Evolutionary conservation across 2,888 invertebrate species (phyloP).

Genomic region (Eilema depressum): DNA sequence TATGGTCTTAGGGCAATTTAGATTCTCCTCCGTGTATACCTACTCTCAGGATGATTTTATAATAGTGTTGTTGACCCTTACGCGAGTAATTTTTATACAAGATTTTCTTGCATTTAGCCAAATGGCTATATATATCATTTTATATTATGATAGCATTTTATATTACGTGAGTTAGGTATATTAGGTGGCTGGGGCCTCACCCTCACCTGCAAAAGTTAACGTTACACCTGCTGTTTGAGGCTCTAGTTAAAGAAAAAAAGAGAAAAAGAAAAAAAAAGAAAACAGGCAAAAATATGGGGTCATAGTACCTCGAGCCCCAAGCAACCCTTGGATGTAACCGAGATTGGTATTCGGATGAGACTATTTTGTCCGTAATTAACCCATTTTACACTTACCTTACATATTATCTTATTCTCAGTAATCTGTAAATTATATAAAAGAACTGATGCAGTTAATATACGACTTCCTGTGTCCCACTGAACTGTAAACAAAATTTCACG

Average conservation of each 20-base stretch:
- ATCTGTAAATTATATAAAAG: neutral
- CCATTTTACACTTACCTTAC: neutral
- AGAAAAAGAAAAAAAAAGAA: too few species aligned
- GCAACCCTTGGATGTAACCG: neutral
- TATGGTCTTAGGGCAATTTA: neutral
- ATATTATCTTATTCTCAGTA: neutral
- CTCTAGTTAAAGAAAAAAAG: neutral
- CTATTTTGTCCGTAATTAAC: neutral
- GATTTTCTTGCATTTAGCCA: too few species aligned
- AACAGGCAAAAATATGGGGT: too few species aligned
- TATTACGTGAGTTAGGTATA: too few species aligned
- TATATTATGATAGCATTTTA: too few species aligned
- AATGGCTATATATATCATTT: too few species aligned
- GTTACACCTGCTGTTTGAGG: too few species aligned
- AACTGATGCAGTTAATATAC: neutral
- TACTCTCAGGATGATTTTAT: neutral
- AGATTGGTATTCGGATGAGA: neutral
- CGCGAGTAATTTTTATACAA: neutral
- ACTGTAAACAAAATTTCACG: neutral
- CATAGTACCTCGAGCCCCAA: neutral
- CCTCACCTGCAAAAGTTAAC: too few species aligned
- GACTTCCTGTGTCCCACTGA: slow-evolving; percentile 4
- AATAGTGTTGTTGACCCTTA: neutral
- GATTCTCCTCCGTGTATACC: too few species aligned
- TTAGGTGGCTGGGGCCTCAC: too few species aligned